These are phyloP conservation scores for Lacanobia wlatinum DNA, from an alignment of 2,888 invertebrate species.

Conservation along the genomic window DNA sequence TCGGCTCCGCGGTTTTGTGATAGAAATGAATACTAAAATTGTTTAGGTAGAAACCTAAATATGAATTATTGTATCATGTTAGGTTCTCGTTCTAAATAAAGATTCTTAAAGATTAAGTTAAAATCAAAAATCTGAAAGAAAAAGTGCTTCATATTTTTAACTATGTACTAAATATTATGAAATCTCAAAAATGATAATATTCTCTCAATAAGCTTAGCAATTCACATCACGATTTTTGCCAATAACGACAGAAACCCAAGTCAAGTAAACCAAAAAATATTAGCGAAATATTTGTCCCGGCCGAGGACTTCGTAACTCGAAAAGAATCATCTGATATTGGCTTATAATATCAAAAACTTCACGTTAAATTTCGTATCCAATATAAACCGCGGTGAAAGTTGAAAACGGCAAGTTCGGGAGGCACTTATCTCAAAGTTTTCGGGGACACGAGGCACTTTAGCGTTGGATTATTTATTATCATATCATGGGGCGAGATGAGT, in stretches of 20 bases:
- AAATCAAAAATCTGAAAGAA: background rate
- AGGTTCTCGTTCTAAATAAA: background rate
- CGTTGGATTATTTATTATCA: constrained; percentile 74
- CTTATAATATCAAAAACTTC: constrained; percentile 77
- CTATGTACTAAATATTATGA: background rate
- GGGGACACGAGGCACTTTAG: constrained; percentile 72
- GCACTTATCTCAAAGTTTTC: constrained; percentile 76
- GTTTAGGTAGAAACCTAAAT: constrained; percentile 18
- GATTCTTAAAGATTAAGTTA: background rate
- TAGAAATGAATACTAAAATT: constrained; percentile 24
- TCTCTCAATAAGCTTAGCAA: constrained; percentile 28
- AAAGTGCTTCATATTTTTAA: background rate
- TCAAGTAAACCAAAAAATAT: constrained; percentile 56
- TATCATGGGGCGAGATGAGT: constrained; percentile 69
- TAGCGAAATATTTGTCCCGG: constrained; percentile 62
- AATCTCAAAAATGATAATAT: constrained; percentile 3
- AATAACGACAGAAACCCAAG: constrained; percentile 25
- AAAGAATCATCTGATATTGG: constrained; percentile 73
- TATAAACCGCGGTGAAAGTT: constrained; percentile 78
- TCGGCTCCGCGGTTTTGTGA: constrained; percentile 32
- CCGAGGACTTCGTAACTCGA: constrained; percentile 59
- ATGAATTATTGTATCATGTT: constrained; percentile 22
- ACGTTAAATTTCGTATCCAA: constrained; percentile 81
- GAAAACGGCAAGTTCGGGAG: constrained; percentile 69
- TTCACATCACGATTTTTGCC: constrained; percentile 43